Base-by-base conservation (phyloP, 2,797 vertebrate genomes). In the Halcyon chelicuti region DNA sequence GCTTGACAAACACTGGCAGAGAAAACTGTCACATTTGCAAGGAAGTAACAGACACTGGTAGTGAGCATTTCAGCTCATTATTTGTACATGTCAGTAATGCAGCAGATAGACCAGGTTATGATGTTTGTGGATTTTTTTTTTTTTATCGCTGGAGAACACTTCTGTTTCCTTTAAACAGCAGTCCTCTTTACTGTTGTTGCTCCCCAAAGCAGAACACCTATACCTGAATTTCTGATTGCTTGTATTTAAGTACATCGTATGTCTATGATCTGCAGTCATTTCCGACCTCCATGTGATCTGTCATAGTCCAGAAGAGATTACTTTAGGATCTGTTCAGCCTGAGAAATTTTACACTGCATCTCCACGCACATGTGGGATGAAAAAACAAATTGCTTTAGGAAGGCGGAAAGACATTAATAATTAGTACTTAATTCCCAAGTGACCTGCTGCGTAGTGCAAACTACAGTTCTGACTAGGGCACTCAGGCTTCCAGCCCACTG, bases 1-100 rank as follows among this genome's bases (percentile, higher is more conserved):
- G 78, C 68, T 77, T 94, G 94, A 95, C 72, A 95, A 94, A 93
- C 39, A 25, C 42, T 62, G 70, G 49, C 76, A 94, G 73, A 78
- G 66, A 80, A 57, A 51, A 74, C 35, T 47, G 26, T 57, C 70
- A 40, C 2, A 2, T 47, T 75, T 75, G 39, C 88, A 81, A 46
- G 62, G 81, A 71, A 25, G 31, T 67, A 82, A 33, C 51, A 86
- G 61, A 65, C 70, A 85, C 0, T 52, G 58, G 40, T 10, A 52
- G 51, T 6, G 49, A 67, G 44, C 14, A 39, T 79, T 74, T 80
- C 47, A 91, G 54, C 49, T 49, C 4, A 1, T 57, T 92, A 47
- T 75, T 71, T 52, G 54, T 23, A 66, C 6, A 2, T 10, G 52
- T 52, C 89, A 88, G 42, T 37, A 93, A 14, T n/a, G n/a, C 66